Conservation (phyloP, 2,113 vertebrate genomes). For the Poecilia latipinna region DNA sequence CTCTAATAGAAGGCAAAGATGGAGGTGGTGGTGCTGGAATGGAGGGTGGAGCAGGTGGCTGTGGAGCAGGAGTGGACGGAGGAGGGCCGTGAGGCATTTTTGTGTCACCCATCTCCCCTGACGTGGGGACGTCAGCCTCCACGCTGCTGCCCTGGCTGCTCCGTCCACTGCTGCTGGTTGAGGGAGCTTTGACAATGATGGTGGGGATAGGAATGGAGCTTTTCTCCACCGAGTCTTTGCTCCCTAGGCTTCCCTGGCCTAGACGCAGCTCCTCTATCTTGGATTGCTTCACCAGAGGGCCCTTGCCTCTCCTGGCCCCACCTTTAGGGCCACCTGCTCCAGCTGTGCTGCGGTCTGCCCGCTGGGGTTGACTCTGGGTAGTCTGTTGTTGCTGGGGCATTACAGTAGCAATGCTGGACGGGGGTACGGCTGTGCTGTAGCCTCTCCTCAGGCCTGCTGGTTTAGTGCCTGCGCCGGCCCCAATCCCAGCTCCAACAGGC, state of each 20-base stretch:
- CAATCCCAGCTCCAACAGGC: conserved; percentile 58
- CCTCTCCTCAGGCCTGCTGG: conserved; percentile 78
- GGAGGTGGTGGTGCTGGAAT: conserved; percentile 81
- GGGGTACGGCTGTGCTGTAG: conserved; percentile 77
- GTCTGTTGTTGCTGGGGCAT: conserved; percentile 80
- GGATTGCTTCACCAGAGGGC: conserved; percentile 90
- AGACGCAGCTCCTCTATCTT: conserved; percentile 86
- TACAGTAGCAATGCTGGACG: conserved; percentile 77
- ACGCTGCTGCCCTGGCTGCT: conserved; percentile 95
- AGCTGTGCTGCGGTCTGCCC: conserved; percentile 65
- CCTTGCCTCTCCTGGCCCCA: conserved; percentile 84
- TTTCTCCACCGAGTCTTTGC: conserved; percentile 82
- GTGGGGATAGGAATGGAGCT: conserved; percentile 94
- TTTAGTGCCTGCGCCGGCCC: conserved; percentile 64
- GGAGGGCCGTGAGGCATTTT: conserved; percentile 75
- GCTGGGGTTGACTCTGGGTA: conserved; percentile 75
- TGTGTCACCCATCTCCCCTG: conserved; percentile 73
- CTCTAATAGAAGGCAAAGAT: conserved; percentile 75
- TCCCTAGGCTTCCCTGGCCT: conserved; percentile 71
- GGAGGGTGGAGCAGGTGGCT: conserved; percentile 83
- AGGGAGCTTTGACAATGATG: conserved; percentile 93
- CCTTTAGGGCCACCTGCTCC: conserved; percentile 74
- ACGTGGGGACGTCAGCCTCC: conserved; percentile 81
- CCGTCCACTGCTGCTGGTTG: conserved; percentile 93
- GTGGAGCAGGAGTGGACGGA: conserved; percentile 85